These are phyloP conservation scores for Parochlus steinenii DNA, from an alignment of 2,888 invertebrate genomes.

Conservation along the genomic window DNA sequence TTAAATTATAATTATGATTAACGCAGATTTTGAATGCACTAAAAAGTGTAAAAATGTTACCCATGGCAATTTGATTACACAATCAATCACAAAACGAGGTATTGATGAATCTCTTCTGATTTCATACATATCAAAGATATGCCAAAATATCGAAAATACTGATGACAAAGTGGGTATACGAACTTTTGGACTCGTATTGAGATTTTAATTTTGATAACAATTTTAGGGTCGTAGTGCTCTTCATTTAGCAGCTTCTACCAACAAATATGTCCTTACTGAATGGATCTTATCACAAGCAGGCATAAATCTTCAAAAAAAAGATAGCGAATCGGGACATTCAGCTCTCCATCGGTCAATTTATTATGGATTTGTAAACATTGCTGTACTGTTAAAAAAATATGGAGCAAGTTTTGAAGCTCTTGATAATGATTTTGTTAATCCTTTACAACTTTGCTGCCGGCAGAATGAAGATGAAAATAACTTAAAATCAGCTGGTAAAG, in stretches of 20 bases:
- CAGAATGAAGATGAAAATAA: constrained; percentile 1
- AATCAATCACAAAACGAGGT: constrained; percentile 46
- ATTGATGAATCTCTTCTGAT: constrained; percentile 40
- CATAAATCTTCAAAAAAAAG: constrained; percentile 23
- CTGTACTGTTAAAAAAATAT: constrained; percentile 49
- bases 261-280: constrained; percentile 45
- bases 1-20: too few relatives aligned
- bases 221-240: constrained; percentile 55
- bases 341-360: constrained; percentile 66
- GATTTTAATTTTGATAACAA: neutral
- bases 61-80: constrained; percentile 42
- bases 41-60: constrained; percentile 37
- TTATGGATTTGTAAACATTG: constrained; percentile 63
- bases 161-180: constrained; percentile 36
- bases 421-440: constrained; percentile 23
- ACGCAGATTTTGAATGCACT: constrained; percentile 35
- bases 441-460: constrained; percentile 16
- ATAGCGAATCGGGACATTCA: constrained; percentile 49
- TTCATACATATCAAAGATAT: constrained; percentile 39
- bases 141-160: constrained; percentile 42
- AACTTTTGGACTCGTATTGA: constrained; percentile 2
- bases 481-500: constrained; percentile 23
- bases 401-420: constrained; percentile 30
- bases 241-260: constrained; percentile 63
- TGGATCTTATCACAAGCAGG: constrained; percentile 50